Percentiles rank a stretch among this genome's conserved stretches.
These are phyloP conservation scores for Volucella zonaria DNA, from an alignment of 2,888 invertebrate species.

Conservation along the genomic window DNA sequence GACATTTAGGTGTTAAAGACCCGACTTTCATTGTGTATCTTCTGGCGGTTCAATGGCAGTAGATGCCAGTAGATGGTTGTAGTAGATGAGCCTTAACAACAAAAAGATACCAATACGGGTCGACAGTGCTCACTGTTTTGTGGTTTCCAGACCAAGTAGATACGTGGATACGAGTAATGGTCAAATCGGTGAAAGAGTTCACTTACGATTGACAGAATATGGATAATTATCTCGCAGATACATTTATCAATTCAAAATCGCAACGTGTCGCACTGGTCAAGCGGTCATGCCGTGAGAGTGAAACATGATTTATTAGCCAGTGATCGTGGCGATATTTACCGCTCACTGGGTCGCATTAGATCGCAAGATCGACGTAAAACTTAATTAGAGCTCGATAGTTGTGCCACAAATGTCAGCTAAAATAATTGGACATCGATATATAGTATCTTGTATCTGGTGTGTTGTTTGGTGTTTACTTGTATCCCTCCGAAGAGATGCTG, in stretches of 20 bases:
- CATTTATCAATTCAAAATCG: slow-evolving; percentile 68
- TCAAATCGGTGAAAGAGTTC: slow-evolving; percentile 49
- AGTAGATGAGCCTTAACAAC: slow-evolving; percentile 37
- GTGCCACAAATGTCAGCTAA: slow-evolving; percentile 63
- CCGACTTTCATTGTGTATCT: slow-evolving; percentile 71
- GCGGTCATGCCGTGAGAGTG: slow-evolving; percentile 48
- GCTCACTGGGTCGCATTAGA: slow-evolving; percentile 4
- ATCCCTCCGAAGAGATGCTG: slow-evolving; percentile 27
- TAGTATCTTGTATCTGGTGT: slow-evolving; percentile 67
- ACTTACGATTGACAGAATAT: slow-evolving; percentile 58
- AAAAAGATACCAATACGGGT: slow-evolving; percentile 26
- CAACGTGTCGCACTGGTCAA: too few species aligned
- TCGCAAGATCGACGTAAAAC: slow-evolving; percentile 57
- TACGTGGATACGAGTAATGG: background rate
- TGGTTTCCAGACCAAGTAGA: slow-evolving; percentile 5
- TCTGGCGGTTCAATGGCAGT: slow-evolving; percentile 58
- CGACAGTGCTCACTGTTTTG: slow-evolving; percentile 38
- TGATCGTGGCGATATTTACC: slow-evolving; percentile 52
- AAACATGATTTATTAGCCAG: slow-evolving; percentile 62
- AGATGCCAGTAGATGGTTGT: slow-evolving; percentile 33
- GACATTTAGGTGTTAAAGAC: slow-evolving; percentile 74
- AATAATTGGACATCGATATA: slow-evolving; percentile 70
- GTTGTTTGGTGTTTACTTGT: slow-evolving; percentile 25
- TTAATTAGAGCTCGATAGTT: slow-evolving; percentile 63
- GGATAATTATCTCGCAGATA: slow-evolving; percentile 71